Conservation (phyloP, 37 sponge, comb jelly and placozoan genomes). For the Oscarella lobularis region DNA sequence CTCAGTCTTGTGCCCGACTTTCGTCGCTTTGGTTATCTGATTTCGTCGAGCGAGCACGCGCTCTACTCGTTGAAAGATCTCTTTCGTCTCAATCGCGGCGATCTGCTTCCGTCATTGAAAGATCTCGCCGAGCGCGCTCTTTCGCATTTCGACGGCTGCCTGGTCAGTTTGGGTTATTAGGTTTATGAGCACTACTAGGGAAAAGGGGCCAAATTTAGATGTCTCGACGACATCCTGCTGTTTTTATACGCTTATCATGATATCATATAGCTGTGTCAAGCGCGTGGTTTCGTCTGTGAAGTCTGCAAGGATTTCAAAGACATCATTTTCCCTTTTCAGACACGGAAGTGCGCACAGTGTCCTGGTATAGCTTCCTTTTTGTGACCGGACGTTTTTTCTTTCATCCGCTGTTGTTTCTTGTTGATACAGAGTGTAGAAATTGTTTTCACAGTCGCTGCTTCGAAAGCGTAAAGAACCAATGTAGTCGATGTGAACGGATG, state of each 20-base stretch:
- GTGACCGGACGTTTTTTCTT: not conserved
- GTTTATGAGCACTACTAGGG: not conserved
- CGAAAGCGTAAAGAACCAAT: not conserved
- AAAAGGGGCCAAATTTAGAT: too few relatives aligned
- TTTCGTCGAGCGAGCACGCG: not conserved
- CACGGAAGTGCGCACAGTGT: slow-evolving; percentile 47
- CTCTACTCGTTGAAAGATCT: not conserved
- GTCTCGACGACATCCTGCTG: not conserved
- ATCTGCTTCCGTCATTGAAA: not conserved
- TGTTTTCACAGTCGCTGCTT: not conserved
- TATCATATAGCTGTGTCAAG: slow-evolving; percentile 35
- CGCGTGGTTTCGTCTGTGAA: slow-evolving; percentile 91
- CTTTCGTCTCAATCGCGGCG: not conserved
- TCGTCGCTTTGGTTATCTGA: not conserved
- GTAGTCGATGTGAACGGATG: not conserved
- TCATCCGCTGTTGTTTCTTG: not conserved
- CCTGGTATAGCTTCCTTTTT: too few relatives aligned
- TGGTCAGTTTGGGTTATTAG: not conserved
- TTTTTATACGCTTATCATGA: not conserved
- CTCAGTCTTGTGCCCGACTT: not conserved
- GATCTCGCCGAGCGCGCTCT: not conserved
- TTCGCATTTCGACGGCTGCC: not conserved
- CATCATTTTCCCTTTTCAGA: slow-evolving; percentile 87
- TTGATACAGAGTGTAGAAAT: not conserved
- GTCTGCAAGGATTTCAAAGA: slow-evolving; percentile 60